A percentile compares a stretch with the other conserved stretches of the same genome.
These are phyloP conservation scores for Polyploca ridens DNA, from an alignment of 2,888 invertebrate species.

Conservation along the genomic window DNA sequence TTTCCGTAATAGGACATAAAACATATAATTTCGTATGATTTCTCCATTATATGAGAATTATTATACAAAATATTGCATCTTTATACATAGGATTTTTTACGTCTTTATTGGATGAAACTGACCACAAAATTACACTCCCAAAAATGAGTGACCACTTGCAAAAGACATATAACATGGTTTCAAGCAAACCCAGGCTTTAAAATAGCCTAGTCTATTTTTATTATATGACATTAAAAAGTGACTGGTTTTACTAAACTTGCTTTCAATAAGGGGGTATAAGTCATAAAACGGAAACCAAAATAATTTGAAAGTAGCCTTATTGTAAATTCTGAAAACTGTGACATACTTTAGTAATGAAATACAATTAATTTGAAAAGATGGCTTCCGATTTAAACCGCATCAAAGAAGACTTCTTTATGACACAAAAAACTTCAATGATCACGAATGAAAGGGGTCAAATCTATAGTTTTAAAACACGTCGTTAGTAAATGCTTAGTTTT, in stretches of 20 bases:
- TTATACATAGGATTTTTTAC: too few species aligned
- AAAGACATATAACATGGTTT: too few species aligned
- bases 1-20: neutral
- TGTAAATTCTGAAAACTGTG: neutral
- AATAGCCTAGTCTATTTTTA: too few species aligned
- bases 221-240: too few species aligned
- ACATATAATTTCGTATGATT: neutral
- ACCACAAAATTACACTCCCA: neutral
- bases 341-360: conserved; percentile 3
- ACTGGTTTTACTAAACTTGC: too few species aligned
- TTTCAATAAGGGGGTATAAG: too few species aligned
- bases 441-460: too few species aligned
- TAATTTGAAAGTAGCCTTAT: too few species aligned
- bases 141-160: too few species aligned
- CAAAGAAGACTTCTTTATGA: too few species aligned
- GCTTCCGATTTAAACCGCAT: neutral
- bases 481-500: neutral
- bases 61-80: neutral
- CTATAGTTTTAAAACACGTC: neutral
- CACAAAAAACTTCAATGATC: neutral
- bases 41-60: neutral
- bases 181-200: too few species aligned
- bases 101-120: neutral
- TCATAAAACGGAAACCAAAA: too few species aligned
- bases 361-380: conserved; percentile 2